phyloP scores from a whole-genome alignment of 2,888 invertebrate species.

The Cheilosia vulpina region DNA sequence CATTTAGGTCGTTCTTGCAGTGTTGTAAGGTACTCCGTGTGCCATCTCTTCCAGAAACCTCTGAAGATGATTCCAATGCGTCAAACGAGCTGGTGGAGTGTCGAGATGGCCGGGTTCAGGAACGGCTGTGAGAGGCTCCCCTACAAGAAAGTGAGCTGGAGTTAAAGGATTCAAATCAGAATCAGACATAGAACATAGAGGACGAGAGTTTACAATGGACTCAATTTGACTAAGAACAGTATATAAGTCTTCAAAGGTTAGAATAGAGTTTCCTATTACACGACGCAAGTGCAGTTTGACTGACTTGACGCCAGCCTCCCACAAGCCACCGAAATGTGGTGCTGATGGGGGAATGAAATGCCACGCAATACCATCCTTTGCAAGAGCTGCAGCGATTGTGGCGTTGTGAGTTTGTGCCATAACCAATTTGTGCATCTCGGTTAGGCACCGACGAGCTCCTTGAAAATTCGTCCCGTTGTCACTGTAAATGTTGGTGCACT shows the following conservation, averaged over 20 bases:
- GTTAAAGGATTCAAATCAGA: constrained; percentile 45
- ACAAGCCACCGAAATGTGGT: no score
- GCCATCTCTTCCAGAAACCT: neutral
- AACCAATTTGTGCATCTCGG: no score
- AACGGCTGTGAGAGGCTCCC: constrained; percentile 1
- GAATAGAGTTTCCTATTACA: constrained; percentile 12
- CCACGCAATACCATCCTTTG: no score
- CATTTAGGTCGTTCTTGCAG: neutral
- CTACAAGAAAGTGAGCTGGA: no score
- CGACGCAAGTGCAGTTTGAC: constrained; percentile 21
- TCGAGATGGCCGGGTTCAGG: neutral
- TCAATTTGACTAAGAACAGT: neutral
- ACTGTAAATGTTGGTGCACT: constrained; percentile 71
- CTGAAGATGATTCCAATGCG: constrained; percentile 7
- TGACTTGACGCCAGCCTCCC: no score
- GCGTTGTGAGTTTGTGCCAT: no score
- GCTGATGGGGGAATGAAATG: no score
- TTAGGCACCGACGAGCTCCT: no score
- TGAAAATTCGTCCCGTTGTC: constrained; percentile 72
- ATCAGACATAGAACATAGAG: constrained; percentile 41
- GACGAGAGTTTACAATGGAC: neutral
- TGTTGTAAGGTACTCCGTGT: constrained; percentile 9
- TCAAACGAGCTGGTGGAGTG: neutral
- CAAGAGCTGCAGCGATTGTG: no score
- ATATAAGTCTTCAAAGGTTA: constrained; percentile 55